These are phyloP conservation scores for Pteronura brasiliensis DNA, from an alignment of 2,113 vertebrate species.

Conservation along the genomic window DNA sequence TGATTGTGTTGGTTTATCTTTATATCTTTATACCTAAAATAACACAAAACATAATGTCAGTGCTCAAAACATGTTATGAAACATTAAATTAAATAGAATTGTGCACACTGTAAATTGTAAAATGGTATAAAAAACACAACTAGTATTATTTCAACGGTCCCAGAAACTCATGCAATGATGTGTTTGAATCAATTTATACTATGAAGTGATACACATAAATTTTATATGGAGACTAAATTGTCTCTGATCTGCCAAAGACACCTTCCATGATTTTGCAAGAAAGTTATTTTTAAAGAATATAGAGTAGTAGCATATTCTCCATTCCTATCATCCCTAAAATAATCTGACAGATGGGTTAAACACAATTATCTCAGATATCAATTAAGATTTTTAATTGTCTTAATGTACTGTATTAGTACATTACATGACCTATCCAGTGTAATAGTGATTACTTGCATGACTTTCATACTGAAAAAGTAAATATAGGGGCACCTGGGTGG, in stretches of 20 bases:
- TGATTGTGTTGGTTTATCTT: neutral
- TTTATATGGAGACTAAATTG: neutral
- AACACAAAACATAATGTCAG: neutral
- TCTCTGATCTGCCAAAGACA: neutral
- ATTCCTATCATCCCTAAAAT: neutral
- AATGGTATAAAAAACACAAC: neutral
- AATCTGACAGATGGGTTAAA: neutral
- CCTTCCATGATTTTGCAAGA: neutral
- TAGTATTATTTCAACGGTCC: neutral
- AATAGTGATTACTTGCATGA: too few relatives aligned
- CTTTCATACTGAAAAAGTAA: neutral
- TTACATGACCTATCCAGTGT: too few relatives aligned
- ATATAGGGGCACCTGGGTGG: too few relatives aligned
- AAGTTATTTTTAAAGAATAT: neutral
- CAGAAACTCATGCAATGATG: neutral
- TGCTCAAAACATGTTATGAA: neutral
- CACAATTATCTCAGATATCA: neutral
- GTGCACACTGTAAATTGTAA: neutral
- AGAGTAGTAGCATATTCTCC: neutral
- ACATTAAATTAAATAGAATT: neutral
- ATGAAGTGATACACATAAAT: neutral
- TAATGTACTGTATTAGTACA: neutral
- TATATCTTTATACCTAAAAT: neutral
- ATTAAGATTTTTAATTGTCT: neutral
- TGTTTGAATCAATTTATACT: neutral